These are phyloP conservation scores for Agrotis ipsilon DNA, from an alignment of 2,888 invertebrate genomes.

Conservation along the genomic window DNA sequence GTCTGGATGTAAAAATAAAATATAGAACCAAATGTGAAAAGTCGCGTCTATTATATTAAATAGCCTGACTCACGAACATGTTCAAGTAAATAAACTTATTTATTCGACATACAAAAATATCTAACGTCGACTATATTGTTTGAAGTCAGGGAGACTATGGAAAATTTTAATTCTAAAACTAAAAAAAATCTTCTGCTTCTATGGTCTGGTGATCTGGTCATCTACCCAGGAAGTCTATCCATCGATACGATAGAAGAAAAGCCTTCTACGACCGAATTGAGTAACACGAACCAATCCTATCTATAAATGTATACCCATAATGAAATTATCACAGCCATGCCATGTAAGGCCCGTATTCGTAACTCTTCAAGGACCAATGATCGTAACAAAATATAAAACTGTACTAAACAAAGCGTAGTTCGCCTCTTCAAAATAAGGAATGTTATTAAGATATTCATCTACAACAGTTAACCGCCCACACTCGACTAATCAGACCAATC, in stretches of 20 bases:
- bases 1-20: slow-evolving; percentile 22
- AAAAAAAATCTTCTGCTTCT: too few relatives aligned
- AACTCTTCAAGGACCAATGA: slow-evolving; percentile 1
- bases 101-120: not conserved
- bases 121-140: not conserved
- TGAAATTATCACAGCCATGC: not conserved
- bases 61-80: slow-evolving; percentile 16
- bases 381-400: not conserved
- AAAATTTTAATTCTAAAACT: too few relatives aligned
- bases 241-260: too few relatives aligned
- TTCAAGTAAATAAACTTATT: not conserved
- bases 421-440: slow-evolving; percentile 29
- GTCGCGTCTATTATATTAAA: slow-evolving; percentile 1
- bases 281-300: not conserved
- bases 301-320: not conserved
- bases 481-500: slow-evolving; percentile 57
- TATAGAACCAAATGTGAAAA: not conserved
- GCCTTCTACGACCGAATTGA: too few relatives aligned
- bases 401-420: slow-evolving; percentile 11
- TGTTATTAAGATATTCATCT: slow-evolving; percentile 54
- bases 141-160: too few relatives aligned
- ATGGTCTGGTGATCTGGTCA: too few relatives aligned
- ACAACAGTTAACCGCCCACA: slow-evolving; percentile 49
- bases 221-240: too few relatives aligned
- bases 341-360: not conserved